phyloP scores from a whole-genome alignment of 2,797 vertebrate genomes.

The Spea hammondii region DNA sequence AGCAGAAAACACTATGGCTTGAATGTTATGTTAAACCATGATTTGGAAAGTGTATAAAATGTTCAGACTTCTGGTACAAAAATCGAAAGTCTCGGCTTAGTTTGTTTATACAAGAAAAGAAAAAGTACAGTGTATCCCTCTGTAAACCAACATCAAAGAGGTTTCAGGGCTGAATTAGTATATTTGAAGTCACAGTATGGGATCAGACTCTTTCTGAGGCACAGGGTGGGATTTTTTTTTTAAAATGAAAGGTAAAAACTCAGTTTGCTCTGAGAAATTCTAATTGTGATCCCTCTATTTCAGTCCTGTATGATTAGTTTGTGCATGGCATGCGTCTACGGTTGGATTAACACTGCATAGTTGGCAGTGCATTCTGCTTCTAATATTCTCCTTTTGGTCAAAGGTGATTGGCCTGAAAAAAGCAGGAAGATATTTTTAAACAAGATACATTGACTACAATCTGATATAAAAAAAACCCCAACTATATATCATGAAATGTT shows the following conservation, averaged over 20 bases:
- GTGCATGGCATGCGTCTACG: slow-evolving; percentile 64
- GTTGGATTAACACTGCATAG: slow-evolving; percentile 62
- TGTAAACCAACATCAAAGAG: slow-evolving; percentile 82
- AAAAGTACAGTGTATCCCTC: slow-evolving; percentile 71
- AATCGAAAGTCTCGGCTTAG: slow-evolving; percentile 65
- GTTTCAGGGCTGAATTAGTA: slow-evolving; percentile 64
- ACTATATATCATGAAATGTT: neutral
- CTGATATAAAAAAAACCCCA: neutral
- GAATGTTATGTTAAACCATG: slow-evolving; percentile 30
- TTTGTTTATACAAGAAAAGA: slow-evolving; percentile 76
- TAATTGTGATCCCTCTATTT: slow-evolving; percentile 59
- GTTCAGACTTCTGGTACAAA: slow-evolving; percentile 42
- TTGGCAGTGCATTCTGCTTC: slow-evolving; percentile 63
- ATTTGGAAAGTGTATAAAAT: slow-evolving; percentile 43
- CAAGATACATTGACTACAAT: neutral
- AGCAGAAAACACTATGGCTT: slow-evolving; percentile 18
- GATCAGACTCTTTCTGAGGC: slow-evolving; percentile 66
- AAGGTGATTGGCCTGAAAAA: slow-evolving; percentile 60
- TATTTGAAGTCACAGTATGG: slow-evolving; percentile 84
- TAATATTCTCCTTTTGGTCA: slow-evolving; percentile 61
- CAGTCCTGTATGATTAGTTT: slow-evolving; percentile 59
- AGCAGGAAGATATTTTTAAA: slow-evolving; percentile 1
- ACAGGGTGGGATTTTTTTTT: slow-evolving; percentile 35
- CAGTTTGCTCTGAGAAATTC: slow-evolving; percentile 56
- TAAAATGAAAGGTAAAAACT: slow-evolving; percentile 40